These are phyloP conservation scores for Actinopyga echinites DNA, from an alignment of 53 echinoderm and acorn worm genomes.

Conservation along the genomic window DNA sequence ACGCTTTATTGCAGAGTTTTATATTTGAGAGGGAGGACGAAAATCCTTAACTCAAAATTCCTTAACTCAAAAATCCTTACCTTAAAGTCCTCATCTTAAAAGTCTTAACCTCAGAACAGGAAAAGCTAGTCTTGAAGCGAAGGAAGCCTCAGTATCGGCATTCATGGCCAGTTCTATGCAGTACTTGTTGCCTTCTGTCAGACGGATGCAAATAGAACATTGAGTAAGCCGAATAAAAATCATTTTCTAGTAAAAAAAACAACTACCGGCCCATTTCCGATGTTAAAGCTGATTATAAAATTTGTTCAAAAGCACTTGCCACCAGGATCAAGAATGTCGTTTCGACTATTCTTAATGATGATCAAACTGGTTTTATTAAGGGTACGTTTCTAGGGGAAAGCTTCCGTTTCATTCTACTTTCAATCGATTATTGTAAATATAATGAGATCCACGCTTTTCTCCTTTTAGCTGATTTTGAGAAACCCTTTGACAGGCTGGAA, in stretches of 20 bases:
- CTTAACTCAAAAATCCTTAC: too few species aligned
- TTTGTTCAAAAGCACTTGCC: not conserved
- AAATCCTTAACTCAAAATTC: too few species aligned
- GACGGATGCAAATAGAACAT: not conserved
- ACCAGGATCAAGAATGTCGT: not conserved
- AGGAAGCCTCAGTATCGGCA: too few species aligned
- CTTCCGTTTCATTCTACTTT: constrained; percentile 10
- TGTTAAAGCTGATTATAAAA: not conserved
- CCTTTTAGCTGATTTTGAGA: not conserved
- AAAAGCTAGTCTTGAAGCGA: too few species aligned
- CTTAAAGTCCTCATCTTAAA: too few species aligned
- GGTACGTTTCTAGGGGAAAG: constrained; percentile 56
- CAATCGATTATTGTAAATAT: constrained; percentile 21
- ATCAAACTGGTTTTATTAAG: constrained; percentile 44
- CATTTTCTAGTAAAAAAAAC: not conserved
- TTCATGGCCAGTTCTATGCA: too few species aligned
- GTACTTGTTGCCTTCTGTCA: too few species aligned
- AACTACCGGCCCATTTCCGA: not conserved
- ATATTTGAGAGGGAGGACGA: too few species aligned
- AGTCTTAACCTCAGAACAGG: too few species aligned
- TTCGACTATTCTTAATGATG: not conserved
- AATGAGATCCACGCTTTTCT: constrained; percentile 32
- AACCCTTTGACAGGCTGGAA: too few species aligned
- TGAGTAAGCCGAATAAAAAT: not conserved
- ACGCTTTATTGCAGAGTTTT: too few species aligned